Base-by-base conservation (phyloP, 1,140 invertebrate genomes). In the Cyclina sinensis region DNA sequence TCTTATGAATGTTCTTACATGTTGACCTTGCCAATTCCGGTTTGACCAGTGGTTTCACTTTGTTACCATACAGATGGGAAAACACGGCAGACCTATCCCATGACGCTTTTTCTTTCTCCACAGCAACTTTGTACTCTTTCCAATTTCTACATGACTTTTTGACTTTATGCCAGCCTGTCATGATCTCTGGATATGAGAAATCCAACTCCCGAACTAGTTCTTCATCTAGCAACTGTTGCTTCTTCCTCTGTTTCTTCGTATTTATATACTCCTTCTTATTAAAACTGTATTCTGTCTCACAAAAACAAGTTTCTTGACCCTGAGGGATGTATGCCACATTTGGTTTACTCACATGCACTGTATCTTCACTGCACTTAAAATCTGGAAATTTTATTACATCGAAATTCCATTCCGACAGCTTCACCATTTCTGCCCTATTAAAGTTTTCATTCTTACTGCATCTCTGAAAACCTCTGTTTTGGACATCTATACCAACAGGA, bases 361-460 rank as follows among this genome's bases (percentile, higher is more conserved):
- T 46, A 39, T 87, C 43, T 14, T 90, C 59, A 0, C 39, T 37
- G 27, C 43, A 76, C 21, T 84, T 91, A 78, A 94, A 91, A 65
- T 92, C 82, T 35, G 93, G 93, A 39, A 94, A 92, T 21, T 51
- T 18, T 21, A 93, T 89, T 16, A 70, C 57, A 18, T 83, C 68
- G 82, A 94, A 93, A 70, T 93, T 76, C 92, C 92, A 94, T 3
- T 48, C 35, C 21, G 86, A 76, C 14, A 35, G 0, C 18, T 86
- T 86, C 57, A 43, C n/a, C 54, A 30, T 7, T 18, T 21, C 30
- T 48, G n/a, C 24, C 21, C 48, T 24, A 30, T 3, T 48, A 7
- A 30, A 0, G 11, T 32, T 54, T 24, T 79, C 76, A 30, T 27
- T 27, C 9, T 78, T 51, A 51, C 30, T 0, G 7, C 16, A 21